Base-by-base conservation (phyloP, 2,113 vertebrate species). In the Herpetotheres cachinnans region DNA sequence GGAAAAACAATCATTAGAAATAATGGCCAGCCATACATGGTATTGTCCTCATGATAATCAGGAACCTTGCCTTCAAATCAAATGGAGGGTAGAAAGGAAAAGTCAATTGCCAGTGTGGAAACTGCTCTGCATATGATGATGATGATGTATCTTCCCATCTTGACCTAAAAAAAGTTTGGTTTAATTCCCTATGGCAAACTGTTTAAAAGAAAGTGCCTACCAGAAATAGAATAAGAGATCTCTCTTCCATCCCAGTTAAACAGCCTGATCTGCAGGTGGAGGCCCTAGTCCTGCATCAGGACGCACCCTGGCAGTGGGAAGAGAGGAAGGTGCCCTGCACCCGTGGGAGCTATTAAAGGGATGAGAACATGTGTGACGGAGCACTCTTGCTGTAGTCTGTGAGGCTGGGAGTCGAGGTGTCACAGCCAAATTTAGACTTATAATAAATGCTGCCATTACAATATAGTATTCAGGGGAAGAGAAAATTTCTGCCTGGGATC, bases 1-100 rank as follows among this genome's bases (percentile, higher is more conserved):
- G 62, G 76, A 70, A 84, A 95, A 92, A 52, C 38, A 93, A 46
- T 82, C 71, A 82, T 85, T 94, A 76, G 77, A 70, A 92, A 90
- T 94, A 95, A 95, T 85, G 83, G 80, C 44, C 87, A 89, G 32
- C 44, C 73, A 67, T 47, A 86, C 46, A 2, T 32, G 56, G 38
- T 40, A 29, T 78, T 92, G 79, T 72, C 61, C 66, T 91, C 74
- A 79, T 44, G 67, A 67, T 65, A 92, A 93, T 78, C 81, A 49
- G 63, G 50, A 79, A 24, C 36, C 29, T 82, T 76, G 66, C 69
- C 73, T 91, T 85, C 38, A 73, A 87, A 95, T 84, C 50, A 82
- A 85, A 86, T 12, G 12, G n/a, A 69, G 27, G 50, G 36, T 44
- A 47, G 61, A 87, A 72, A 78, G 34, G 36, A 90, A 34, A 69